phyloP scores from a whole-genome alignment of 2,113 vertebrate species.

The Mellivora capensis region DNA sequence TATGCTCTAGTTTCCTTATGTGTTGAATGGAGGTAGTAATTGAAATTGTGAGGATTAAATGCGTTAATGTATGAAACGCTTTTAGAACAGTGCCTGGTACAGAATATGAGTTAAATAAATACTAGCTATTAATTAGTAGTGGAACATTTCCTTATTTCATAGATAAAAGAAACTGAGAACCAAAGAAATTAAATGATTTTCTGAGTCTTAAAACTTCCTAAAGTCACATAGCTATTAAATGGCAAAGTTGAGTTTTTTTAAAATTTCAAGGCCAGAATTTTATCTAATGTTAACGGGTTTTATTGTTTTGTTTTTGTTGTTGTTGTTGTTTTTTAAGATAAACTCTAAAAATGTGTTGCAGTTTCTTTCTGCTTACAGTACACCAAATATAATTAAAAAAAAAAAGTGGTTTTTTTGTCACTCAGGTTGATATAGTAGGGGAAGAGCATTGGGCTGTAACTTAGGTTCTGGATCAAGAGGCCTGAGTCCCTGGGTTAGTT shows the following conservation, averaged over 20 bases:
- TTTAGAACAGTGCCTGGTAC: not conserved
- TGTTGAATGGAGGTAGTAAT: not conserved
- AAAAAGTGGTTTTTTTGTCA: no score
- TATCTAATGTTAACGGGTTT: not conserved
- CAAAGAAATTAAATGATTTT: constrained; percentile 3
- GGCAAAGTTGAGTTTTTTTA: not conserved
- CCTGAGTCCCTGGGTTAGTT: not conserved
- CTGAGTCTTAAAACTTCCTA: not conserved
- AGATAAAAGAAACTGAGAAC: not conserved
- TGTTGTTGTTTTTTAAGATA: not conserved
- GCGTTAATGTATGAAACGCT: not conserved
- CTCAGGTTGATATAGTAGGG: not conserved
- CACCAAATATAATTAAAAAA: not conserved
- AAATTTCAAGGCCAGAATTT: not conserved
- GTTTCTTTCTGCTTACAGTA: not conserved
- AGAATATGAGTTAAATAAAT: not conserved
- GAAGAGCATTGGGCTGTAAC: not conserved
- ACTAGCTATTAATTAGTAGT: not conserved
- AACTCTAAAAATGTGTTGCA: not conserved
- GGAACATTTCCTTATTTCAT: not conserved
- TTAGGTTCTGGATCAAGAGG: not conserved
- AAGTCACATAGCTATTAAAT: not conserved
- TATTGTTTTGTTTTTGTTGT: not conserved
- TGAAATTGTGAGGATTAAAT: constrained; percentile 39
- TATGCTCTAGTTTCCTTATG: not conserved